phyloP scores from a whole-genome alignment of 2,888 invertebrate genomes.

The Thysanoteuthis rhombus region DNA sequence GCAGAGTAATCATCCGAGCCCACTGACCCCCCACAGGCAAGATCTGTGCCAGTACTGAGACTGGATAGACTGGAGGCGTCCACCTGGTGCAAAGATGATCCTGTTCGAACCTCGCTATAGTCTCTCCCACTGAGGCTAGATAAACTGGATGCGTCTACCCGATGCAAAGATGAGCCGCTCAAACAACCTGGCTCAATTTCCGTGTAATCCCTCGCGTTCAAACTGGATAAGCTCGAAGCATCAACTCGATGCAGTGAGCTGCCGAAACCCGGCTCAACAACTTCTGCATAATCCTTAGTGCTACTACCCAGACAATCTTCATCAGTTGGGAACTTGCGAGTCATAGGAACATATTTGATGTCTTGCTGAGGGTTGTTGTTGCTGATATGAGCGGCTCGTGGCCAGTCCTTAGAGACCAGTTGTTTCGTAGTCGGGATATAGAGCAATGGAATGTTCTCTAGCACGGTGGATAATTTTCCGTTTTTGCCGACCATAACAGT shows the following conservation, averaged over 20 bases:
- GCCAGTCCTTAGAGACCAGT: slow-evolving; percentile 43
- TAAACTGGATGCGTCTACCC: not conserved
- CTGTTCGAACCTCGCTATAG: slow-evolving; percentile 21
- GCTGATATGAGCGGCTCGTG: not conserved
- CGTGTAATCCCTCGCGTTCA: slow-evolving; percentile 51
- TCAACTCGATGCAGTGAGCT: slow-evolving; percentile 52
- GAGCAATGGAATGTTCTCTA: slow-evolving; percentile 60
- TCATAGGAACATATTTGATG: slow-evolving; percentile 31
- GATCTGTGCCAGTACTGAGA: slow-evolving; percentile 38
- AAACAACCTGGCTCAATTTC: not conserved
- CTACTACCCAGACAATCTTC: slow-evolving; percentile 29
- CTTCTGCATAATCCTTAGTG: slow-evolving; percentile 27
- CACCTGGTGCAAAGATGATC: slow-evolving; percentile 49
- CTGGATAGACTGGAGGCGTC: slow-evolving; percentile 64
- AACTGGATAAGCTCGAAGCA: slow-evolving; percentile 62
- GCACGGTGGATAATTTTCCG: slow-evolving; percentile 58
- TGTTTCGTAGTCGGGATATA: slow-evolving; percentile 62
- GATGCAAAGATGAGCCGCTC: not conserved
- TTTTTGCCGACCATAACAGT: slow-evolving; percentile 42
- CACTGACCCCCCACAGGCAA: slow-evolving; percentile 59
- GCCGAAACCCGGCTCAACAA: slow-evolving; percentile 32
- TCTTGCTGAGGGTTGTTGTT: not conserved
- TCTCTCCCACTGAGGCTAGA: not conserved
- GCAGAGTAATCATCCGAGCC: slow-evolving; percentile 56
- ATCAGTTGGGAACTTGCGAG: not conserved